A percentile compares a stretch with the other conserved stretches of the same genome.
These are phyloP conservation scores for Brachionus plicatilis DNA, from an alignment of 1,140 invertebrate genomes.

Conservation along the genomic window DNA sequence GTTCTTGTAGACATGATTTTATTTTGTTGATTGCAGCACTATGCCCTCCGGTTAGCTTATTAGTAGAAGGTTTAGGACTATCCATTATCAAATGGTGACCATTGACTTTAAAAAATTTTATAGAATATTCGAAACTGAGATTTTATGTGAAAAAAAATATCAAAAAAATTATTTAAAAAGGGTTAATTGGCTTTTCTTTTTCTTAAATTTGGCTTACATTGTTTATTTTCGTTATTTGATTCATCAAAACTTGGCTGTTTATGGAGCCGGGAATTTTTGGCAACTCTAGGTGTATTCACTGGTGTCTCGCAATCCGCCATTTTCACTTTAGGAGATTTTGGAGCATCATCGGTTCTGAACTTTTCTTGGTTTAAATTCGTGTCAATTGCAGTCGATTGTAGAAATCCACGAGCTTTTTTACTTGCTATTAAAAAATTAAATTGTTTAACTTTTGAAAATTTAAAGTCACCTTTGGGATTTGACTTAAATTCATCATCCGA, in stretches of 20 bases:
- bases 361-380: neutral
- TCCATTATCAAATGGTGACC: constrained; percentile 32
- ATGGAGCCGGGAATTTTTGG: neutral
- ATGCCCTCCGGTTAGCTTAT: neutral
- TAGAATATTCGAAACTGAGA: neutral
- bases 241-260: neutral
- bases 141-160: neutral
- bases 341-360: neutral
- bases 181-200: neutral
- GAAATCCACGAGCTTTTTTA: neutral
- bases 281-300: neutral
- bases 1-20: neutral
- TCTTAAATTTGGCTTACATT: constrained; percentile 27
- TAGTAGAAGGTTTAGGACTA: constrained; percentile 18
- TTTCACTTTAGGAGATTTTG: neutral
- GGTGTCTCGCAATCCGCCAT: neutral
- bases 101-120: neutral
- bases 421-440: neutral
- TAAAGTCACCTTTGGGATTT: neutral
- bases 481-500: neutral
- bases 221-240: neutral
- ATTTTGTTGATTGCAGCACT: neutral
- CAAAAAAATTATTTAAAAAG: neutral
- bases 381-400: constrained; percentile 13
- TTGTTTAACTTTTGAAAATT: neutral